A percentile compares a stretch with the other conserved stretches of the same genome.
Conservation (phyloP, 1,140 invertebrate species). For the Galleria mellonella region DNA sequence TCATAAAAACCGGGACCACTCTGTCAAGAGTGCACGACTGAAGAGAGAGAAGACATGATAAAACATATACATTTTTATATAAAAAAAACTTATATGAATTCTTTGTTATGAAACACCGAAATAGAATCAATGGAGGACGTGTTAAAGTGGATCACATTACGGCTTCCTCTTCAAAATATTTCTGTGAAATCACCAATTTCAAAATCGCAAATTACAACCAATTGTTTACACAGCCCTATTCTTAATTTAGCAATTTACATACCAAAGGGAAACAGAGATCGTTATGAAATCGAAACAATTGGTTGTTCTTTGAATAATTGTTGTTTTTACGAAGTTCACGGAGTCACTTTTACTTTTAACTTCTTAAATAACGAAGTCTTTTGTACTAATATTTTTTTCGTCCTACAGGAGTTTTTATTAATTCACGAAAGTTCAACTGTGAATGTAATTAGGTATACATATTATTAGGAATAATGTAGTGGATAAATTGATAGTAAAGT, state of each 20-base stretch:
- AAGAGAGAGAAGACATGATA: no score
- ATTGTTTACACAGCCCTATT: slow-evolving; percentile 3
- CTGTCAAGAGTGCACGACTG: no score
- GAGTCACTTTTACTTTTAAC: slow-evolving; percentile 6
- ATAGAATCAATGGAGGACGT: background rate
- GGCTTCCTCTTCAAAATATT: no score
- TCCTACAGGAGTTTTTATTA: no score
- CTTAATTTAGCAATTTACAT: slow-evolving; percentile 13
- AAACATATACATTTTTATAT: no score
- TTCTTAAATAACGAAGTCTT: slow-evolving; percentile 5
- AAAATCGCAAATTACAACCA: slow-evolving; percentile 1
- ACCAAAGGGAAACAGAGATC: slow-evolving; percentile 10
- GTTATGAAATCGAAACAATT: slow-evolving; percentile 13
- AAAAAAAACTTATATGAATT: no score
- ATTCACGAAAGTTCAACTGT: no score
- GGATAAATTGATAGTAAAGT: no score
- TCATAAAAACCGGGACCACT: no score
- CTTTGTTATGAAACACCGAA: background rate
- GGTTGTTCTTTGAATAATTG: slow-evolving; percentile 13
- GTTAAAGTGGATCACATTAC: background rate
- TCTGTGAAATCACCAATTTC: background rate
- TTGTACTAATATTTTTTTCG: slow-evolving; percentile 1
- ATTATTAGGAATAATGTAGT: no score
- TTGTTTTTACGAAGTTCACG: slow-evolving; percentile 2
- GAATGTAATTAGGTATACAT: no score